Conservation (phyloP, 2,113 vertebrate species). For the Acanthochromis polyacanthus region DNA sequence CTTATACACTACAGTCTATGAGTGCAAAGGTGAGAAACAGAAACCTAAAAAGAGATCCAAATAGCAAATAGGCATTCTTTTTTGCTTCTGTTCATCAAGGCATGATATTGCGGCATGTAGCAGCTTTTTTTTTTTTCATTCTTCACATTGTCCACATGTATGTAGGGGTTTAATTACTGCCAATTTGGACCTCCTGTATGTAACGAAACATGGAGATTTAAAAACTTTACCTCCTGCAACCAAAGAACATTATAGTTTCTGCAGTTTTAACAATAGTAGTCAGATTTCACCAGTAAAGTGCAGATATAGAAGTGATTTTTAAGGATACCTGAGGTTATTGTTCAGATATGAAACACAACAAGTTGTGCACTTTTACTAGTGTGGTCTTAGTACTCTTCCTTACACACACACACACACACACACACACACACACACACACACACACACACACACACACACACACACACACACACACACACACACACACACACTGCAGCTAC, state of each 20-base stretch:
- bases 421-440: rapidly evolving
- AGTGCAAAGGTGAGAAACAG: background rate
- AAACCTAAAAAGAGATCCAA: too few species aligned
- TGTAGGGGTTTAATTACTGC: background rate
- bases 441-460: background rate
- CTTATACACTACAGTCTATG: background rate
- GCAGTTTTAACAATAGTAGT: background rate
- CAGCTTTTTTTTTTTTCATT: background rate
- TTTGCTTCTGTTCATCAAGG: background rate
- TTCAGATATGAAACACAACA: background rate
- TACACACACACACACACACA: rapidly evolving
- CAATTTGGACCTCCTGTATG: background rate
- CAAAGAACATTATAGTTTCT: background rate
- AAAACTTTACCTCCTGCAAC: background rate
- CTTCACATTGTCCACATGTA: background rate
- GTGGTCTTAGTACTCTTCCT: conserved; percentile 5
- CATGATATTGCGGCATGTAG: background rate
- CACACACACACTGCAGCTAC: background rate
- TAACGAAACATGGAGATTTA: background rate
- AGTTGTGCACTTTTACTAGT: background rate
- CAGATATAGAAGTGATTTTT: background rate
- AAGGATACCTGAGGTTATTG: background rate
- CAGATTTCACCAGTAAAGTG: background rate
- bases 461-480: background rate
- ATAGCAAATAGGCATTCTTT: background rate